Base-by-base conservation (phyloP, 2,797 vertebrate species). In the Muraenolepis orangiensis region DNA sequence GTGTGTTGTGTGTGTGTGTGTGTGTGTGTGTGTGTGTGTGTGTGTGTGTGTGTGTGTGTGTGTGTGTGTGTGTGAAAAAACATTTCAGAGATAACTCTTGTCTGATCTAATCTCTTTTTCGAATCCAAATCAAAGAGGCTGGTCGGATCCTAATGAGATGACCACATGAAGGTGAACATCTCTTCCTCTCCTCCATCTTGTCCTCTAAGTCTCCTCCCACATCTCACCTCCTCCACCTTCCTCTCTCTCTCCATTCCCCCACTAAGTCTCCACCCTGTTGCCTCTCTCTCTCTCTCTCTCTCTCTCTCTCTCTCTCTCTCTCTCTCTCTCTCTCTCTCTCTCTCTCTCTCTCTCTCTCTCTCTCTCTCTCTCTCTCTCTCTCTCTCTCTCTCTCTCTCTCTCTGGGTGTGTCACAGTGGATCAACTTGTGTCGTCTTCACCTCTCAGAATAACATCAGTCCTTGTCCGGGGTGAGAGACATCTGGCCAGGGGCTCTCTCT, bases 191-290 rank as follows among this genome's bases (percentile, higher is more conserved):
- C 42, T 51, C 6, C 16, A 51, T 20, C 18, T 20, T 51, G 14
- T 42, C 40, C 16, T 51, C 36, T 38, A 6, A 6, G 6, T 38
- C 36, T 38, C 36, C 36, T 5, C 11, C 36, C 36, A 1, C 11
- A 18, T 4, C 42, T 42, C 40, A 42, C 11, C 12, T 4, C 16
- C 42, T 51, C 42, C 18, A 51, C 16, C 4, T 51, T 18, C 74
- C 74, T 79, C 69, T 76, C 72, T 78, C 14, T 72, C 78, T 32
- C 46, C 74, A 18, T 20, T 8, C 40, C 36, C 26, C 72, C n/a
- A 10, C 61, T 28, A 7, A 13, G n/a, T 28, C n/a, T 12, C n/a
- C 8, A 13, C 12, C 12, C 23, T 18, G 11, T 30, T 29, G 6
- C 28, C 28, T 18, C 11, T 16, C 64, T 66, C 26, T 30, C 28